A percentile compares a stretch with the other conserved stretches of the same genome.
Conservation (phyloP, 2,888 invertebrate species). For the Phyllotreta cruciferae region DNA sequence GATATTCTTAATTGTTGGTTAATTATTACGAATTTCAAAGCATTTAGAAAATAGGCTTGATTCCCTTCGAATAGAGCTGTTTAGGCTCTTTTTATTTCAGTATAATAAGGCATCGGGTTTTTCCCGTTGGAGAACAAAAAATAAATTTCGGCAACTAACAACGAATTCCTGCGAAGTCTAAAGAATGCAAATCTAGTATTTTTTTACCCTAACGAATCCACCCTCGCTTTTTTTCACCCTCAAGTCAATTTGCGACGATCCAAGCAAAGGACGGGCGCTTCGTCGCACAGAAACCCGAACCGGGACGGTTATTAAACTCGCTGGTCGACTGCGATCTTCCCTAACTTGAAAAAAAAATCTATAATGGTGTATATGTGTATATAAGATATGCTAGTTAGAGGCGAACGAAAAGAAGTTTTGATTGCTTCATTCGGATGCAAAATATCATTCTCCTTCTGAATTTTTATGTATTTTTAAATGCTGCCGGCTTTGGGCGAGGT, state of each 20-base stretch:
- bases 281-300: conserved; percentile 41
- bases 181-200: conserved; percentile 62
- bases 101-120: conserved; percentile 3
- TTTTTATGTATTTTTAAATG: conserved; percentile 45
- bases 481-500: conserved; percentile 35
- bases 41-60: no score
- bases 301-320: conserved; percentile 30
- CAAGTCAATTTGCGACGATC: conserved; percentile 57
- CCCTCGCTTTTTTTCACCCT: conserved; percentile 62
- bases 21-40: no score
- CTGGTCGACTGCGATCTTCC: conserved; percentile 57
- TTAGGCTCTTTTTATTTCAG: conserved; percentile 7
- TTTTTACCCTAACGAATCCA: conserved; percentile 62
- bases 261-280: conserved; percentile 45
- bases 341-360: conserved; percentile 61
- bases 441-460: conserved; percentile 42
- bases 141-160: conserved; percentile 45
- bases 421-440: conserved; percentile 55
- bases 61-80: no score
- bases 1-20: no score
- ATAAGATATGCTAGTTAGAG: conserved; percentile 62
- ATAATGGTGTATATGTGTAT: conserved; percentile 62
- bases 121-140: conserved; percentile 33
- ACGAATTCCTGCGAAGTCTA: conserved; percentile 55
- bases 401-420: conserved; percentile 60